These are phyloP conservation scores for Heliconius congener DNA, from an alignment of 1,140 invertebrate species.

Conservation along the genomic window DNA sequence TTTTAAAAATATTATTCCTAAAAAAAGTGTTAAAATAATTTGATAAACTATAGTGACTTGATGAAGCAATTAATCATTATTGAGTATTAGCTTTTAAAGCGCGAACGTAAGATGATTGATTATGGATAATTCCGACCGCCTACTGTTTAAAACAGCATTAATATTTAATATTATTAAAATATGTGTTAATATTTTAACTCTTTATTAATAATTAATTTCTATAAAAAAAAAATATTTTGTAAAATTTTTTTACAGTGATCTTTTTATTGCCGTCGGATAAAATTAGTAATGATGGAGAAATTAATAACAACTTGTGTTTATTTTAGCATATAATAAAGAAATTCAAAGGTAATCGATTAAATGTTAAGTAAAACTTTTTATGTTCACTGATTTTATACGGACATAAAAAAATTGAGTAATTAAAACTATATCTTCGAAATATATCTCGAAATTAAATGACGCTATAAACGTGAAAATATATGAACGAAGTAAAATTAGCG, in stretches of 20 bases:
- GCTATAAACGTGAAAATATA: conserved; percentile 32
- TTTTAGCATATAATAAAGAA: background rate
- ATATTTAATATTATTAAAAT: conserved; percentile 26
- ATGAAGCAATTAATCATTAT: conserved; percentile 32
- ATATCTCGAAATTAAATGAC: conserved; percentile 23
- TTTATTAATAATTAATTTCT: no score
- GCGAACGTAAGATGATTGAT: conserved; percentile 31
- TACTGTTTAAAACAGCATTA: conserved; percentile 20
- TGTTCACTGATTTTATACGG: conserved; percentile 20
- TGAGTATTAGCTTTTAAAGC: conserved; percentile 18
- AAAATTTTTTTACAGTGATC: background rate
- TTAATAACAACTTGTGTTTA: background rate
- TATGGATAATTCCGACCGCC: conserved; percentile 31
- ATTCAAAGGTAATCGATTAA: background rate
- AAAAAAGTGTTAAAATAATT: conserved; percentile 19
- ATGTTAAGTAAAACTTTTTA: background rate
- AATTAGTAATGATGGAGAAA: background rate
- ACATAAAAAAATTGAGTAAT: conserved; percentile 31
- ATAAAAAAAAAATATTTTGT: background rate
- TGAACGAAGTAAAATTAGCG: conserved; percentile 20
- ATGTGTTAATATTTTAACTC: background rate
- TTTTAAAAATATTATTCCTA: background rate
- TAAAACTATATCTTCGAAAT: conserved; percentile 22
- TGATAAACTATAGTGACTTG: conserved; percentile 4
- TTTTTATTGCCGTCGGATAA: background rate